Evolutionary conservation across 1,140 invertebrate genomes (phyloP), one percentile per base, ranked within the genome.

Genomic region (Aphaenogaster ashmeadi): DNA sequence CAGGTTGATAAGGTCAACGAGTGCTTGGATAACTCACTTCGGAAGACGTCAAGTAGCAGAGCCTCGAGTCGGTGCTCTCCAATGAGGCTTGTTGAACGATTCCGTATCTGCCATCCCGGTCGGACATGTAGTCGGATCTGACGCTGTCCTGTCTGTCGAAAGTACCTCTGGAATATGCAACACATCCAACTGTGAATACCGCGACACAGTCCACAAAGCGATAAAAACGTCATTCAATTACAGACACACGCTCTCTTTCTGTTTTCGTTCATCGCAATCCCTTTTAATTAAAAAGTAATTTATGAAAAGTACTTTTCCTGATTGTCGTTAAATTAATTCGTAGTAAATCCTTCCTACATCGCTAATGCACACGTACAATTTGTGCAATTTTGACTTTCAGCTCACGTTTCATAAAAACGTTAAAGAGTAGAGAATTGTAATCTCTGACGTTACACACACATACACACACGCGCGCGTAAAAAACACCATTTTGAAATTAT

Each of bases 21-120:
- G 80, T 87, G 93, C 90, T 92, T 66, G 88, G 90, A 92, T 87
- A 88, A 97, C 98, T 98, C 96, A 99, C 98, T 98, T 99, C 98
- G 89, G 98, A 99, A 77, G 98, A 99, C 88, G 98, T 99, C 93
- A 99, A 96, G 96, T 99, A 99, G 95, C 98, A 99, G 79, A 99
- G 97, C 90, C 98, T 96, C 75, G 98, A 99, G 96, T 99, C 98
- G 21, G 98, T 98, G 95, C 98, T 99, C 93, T 99, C 98, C 71
- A 99, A 97, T 74, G 98, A 99, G 58, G 98, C 98, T 95, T 99
- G 98, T 95, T 98, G 98, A 90, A 98, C 98, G 94, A 98, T 98
- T 95, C 98, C 98, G 86, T 98, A 97, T 87, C 96, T 95, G 33
- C 97, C 97, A 92, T 98, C 98, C 79, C 98, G 96, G 94, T 98